Evolutionary conservation across 2,888 invertebrate species (phyloP), one percentile per base, ranked within the genome.

Genomic region (Linyphia triangularis): DNA sequence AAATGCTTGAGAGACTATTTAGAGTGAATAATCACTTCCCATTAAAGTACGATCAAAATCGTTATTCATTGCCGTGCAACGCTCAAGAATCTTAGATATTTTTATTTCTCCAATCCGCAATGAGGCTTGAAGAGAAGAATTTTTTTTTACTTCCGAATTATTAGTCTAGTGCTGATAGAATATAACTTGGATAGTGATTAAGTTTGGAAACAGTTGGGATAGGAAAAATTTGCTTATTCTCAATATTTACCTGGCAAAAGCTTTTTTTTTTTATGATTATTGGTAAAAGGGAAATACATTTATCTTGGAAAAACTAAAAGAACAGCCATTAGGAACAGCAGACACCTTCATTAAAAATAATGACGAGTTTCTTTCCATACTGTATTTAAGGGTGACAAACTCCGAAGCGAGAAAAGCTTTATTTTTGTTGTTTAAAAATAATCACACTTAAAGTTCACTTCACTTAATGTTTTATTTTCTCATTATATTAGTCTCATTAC

Each of bases 271-370:
- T 22, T 30, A 28, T 57, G 73, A 73, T 33, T 73, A 57, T 57
- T 73, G 73, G 30, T 57, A 30, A 57, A 73, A 73, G 57, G 30
- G 33, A 33, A 59, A 57, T 57, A 51, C 51, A 57, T 57, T 26
- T 33, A n/a, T 57, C 30, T 1, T 30, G 30, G 7, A 13, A 57
- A 51, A 22, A 26, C 43, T 16, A 72, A 72, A 43, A 43, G 43
- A 22, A 24, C 24, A 63, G 63, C 26, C 63, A 63, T 63, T 63
- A 63, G 24, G 13, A 24, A 13, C 63, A 24, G 63, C 63, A 22
- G 24, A 63, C 63, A 63, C 24, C 63, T 63, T 63, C 63, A 63
- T 63, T 63, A 63, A 63, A 63, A 63, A 63, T 63, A 63, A 63
- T 63, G 63, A 63, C 10, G 63, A 63, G 63, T 63, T 22, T 6